Conservation (phyloP, 2,113 vertebrate genomes). For the Sakesphorus luctuosus region DNA sequence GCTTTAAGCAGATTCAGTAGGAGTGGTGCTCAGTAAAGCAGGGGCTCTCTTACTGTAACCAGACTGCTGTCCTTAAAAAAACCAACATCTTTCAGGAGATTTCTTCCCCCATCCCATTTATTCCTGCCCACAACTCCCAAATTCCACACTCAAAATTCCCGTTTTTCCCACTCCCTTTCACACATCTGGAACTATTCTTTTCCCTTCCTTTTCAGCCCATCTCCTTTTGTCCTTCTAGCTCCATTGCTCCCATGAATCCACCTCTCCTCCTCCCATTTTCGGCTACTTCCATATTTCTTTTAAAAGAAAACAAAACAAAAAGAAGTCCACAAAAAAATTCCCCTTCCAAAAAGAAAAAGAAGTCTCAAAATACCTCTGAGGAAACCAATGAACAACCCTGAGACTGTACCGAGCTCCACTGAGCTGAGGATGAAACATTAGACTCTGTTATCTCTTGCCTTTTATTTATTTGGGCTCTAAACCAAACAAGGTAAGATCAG, state of each 20-base stretch:
- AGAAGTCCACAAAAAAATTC: background rate
- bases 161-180: conserved; percentile 15
- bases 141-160: background rate
- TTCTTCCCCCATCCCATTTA: background rate
- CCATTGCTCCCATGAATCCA: background rate
- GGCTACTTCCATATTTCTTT: background rate
- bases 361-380: background rate
- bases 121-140: background rate
- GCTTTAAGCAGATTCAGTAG: background rate
- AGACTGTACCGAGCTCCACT: background rate
- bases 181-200: background rate
- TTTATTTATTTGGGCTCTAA: conserved; percentile 19
- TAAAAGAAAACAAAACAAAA: background rate
- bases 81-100: background rate
- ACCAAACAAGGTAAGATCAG: conserved; percentile 6
- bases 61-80: background rate
- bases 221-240: conserved; percentile 20
- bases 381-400: background rate
- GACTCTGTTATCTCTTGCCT: background rate
- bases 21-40: background rate
- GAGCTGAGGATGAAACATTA: background rate
- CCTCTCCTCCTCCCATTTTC: conserved; percentile 11
- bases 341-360: background rate
- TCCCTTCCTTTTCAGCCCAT: background rate
- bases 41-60: background rate